Evolutionary conservation across 2,888 invertebrate genomes (phyloP), one percentile per base, ranked within the genome.

Genomic region (Platynereis dumerilii): DNA sequence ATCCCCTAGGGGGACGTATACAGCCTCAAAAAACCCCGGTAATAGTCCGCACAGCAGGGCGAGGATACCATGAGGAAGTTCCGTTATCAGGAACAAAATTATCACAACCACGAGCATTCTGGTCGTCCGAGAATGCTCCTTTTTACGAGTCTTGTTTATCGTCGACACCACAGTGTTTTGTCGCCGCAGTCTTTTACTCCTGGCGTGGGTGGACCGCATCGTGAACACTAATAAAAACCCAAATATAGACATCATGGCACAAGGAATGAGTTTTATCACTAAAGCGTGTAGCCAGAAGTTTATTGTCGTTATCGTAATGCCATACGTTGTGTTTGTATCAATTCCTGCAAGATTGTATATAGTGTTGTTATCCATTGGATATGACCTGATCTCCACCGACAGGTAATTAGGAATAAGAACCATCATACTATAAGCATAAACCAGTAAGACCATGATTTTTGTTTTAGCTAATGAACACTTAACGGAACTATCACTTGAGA

Each of bases 201-300:
- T 39, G 24, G 54, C 48, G 24, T 72, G 65, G 12, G 68, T 53
- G 0, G 52, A 45, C 26, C 60, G 39, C 54, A 71, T 67, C n/a
- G 70, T 59, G 24, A 56, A 45, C 5, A 82, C 62, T 27, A 86
- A 74, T n/a, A 85, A 73, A 22, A 79, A 79, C 1, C 85, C 84
- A 64, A 85, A 84, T 10, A 93, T 88, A 0, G 94, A 94, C 65
- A 96, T 87, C 0, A 92, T 90, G 66, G 93, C 87, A 82, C 96
- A 94, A 2, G 96, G 96, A 71, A 95, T 90, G 61, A 96, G 86
- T 85, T 96, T 96, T 73, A 95, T 91, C 69, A 95, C 90, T 10
- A 95, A 92, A 83, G 94, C 91, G 84, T 96, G 96, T 76, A 94
- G 90, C 90, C 93, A 71, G 64, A 61, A 69, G 57, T 66, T 69